Conservation (phyloP, 1,140 invertebrate species). For the Scaptomyza hsui region DNA sequence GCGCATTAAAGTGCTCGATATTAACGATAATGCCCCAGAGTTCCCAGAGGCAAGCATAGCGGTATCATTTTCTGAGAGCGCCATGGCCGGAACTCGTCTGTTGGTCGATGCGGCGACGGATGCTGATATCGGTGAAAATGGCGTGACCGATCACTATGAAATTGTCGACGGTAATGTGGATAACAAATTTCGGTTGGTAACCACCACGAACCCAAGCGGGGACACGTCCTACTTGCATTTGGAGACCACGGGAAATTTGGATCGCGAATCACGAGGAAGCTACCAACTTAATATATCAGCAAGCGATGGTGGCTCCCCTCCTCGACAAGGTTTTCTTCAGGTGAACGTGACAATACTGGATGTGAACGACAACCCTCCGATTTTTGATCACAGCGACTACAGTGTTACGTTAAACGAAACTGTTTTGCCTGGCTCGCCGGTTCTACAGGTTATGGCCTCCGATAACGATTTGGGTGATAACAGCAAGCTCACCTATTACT, state of each 20-base stretch:
- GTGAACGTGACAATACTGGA: slow-evolving; percentile 96
- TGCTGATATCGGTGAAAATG: slow-evolving; percentile 93
- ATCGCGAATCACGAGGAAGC: slow-evolving; percentile 92
- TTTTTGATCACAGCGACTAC: slow-evolving; percentile 97
- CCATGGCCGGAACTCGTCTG: slow-evolving; percentile 92
- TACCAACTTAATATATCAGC: slow-evolving; percentile 96
- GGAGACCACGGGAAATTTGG: slow-evolving; percentile 94
- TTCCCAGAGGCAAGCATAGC: slow-evolving; percentile 95
- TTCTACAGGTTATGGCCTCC: slow-evolving; percentile 95
- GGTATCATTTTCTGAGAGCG: slow-evolving; percentile 95
- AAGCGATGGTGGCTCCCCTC: slow-evolving; percentile 92
- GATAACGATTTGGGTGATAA: slow-evolving; percentile 97
- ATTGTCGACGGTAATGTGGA: slow-evolving; percentile 95
- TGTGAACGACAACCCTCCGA: slow-evolving; percentile 97
- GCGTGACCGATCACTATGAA: slow-evolving; percentile 93
- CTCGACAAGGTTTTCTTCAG: slow-evolving; percentile 92
- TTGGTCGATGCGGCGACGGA: slow-evolving; percentile 95
- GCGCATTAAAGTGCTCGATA: slow-evolving; percentile 92
- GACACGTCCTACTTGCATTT: slow-evolving; percentile 95
- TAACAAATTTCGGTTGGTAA: slow-evolving; percentile 93
- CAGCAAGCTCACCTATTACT: slow-evolving; percentile 94
- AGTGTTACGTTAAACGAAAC: slow-evolving; percentile 96
- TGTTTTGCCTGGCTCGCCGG: slow-evolving; percentile 92
- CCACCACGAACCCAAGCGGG: slow-evolving; percentile 94
- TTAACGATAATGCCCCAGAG: slow-evolving; percentile 95